Base-by-base conservation (phyloP, 1,140 invertebrate genomes). In the Hormaphis cornu region DNA sequence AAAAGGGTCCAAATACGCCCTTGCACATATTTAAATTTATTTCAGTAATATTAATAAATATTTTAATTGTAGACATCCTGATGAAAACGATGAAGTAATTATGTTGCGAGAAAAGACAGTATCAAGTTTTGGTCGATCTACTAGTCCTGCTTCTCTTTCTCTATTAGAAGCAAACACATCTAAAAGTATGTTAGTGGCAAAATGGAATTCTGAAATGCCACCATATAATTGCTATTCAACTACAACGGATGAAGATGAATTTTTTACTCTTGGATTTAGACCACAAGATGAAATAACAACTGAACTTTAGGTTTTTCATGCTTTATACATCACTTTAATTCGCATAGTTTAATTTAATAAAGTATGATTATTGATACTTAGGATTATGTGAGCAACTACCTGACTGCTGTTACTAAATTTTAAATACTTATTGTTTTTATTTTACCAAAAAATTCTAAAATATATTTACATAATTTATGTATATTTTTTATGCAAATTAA, bases 281-380 rank as follows among this genome's bases (percentile, higher is more conserved):
- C 87, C 87, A 3, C 87, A 89, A 76, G 87, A 89, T 76, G 87
- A 88, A 80, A 87, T 89, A 72, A 88, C 87, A 56, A 89, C 87
- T 69, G 87, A 88, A 80, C 82, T 89, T 75, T 88, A 79, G 83
- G 71, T 54, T 72, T 53, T 73, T 77, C 10, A 24, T 54, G 14
- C 12, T 58, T 24, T 37, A 14, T 58, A 58, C 53, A 56, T 37
- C 33, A 56, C 54, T 58, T 69, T 69, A 10, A 35, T 35, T 35
- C 18, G n/a, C 9, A 14, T 53, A 53, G 52, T 53, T 52, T 37
- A 4, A 20, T 20, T 28, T 37, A 8, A 37, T 37, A 61, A 28
- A 14, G 5, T 26, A 61, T 28, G n/a, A n/a, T 44, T 56, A 18
- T 56, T 42, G 22, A 46, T 61, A 37, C 9, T 24, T 18, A 26